Conservation (phyloP, 1,140 invertebrate genomes). For the Argopecten irradians region DNA sequence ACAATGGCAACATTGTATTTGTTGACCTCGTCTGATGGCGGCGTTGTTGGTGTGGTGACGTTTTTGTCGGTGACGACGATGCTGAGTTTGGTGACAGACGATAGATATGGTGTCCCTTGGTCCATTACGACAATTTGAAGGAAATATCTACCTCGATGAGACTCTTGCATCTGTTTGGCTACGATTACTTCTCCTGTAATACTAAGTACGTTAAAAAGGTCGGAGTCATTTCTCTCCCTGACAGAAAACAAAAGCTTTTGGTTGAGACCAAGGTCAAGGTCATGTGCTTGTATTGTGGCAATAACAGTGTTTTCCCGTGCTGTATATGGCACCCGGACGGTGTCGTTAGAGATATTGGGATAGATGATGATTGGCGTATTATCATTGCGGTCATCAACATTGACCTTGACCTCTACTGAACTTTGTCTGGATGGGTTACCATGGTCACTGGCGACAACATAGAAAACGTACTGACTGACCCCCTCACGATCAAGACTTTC, state of each 20-base stretch:
- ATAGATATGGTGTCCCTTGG: slow-evolving; percentile 42
- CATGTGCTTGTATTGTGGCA: slow-evolving; percentile 52
- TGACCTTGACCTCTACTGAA: slow-evolving; percentile 49
- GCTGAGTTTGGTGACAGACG: slow-evolving; percentile 30
- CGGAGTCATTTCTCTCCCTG: slow-evolving; percentile 55
- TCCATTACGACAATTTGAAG: slow-evolving; percentile 54
- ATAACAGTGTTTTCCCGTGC: slow-evolving; percentile 51
- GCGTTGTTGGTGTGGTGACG: slow-evolving; percentile 26
- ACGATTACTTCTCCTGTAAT: slow-evolving; percentile 54
- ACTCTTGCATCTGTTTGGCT: slow-evolving; percentile 46
- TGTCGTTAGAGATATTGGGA: slow-evolving; percentile 53
- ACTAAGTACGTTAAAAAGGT: slow-evolving; percentile 56
- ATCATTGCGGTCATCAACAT: slow-evolving; percentile 56
- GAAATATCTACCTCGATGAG: slow-evolving; percentile 48
- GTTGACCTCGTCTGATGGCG: slow-evolving; percentile 26
- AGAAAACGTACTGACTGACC: slow-evolving; percentile 46
- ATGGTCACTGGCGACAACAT: slow-evolving; percentile 54
- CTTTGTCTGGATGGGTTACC: slow-evolving; percentile 49
- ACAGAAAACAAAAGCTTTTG: slow-evolving; percentile 50
- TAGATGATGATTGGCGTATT: slow-evolving; percentile 51
- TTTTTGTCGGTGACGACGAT: slow-evolving; percentile 41
- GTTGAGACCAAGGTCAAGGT: slow-evolving; percentile 55
- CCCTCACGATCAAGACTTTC: slow-evolving; percentile 48
- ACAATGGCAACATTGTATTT: slow-evolving; percentile 56
- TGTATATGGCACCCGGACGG: slow-evolving; percentile 45